A percentile compares a stretch with the other conserved stretches of the same genome.
Evolutionary conservation across 2,797 vertebrate species (phyloP).

Genomic region (Arnoldichthys spilopterus): DNA sequence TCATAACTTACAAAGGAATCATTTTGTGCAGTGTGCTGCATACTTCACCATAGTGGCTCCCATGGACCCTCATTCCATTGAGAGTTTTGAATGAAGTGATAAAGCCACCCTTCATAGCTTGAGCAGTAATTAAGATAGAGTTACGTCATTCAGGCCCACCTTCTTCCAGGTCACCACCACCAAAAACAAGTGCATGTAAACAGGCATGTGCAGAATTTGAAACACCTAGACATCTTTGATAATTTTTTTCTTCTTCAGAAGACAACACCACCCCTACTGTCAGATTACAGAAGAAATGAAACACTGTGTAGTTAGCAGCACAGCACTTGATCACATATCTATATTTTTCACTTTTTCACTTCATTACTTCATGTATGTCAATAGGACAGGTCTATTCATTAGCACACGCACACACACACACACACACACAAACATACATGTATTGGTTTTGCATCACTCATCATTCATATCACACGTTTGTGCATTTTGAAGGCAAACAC

Average conservation of each 20-base stretch:
- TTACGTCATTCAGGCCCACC: constrained; percentile 20
- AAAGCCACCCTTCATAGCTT: constrained; percentile 52
- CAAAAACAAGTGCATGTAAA: constrained; percentile 39
- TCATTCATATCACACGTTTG: constrained; percentile 82
- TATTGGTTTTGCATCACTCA: constrained; percentile 70
- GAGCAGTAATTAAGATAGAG: constrained; percentile 19
- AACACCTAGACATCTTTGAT: constrained; percentile 49
- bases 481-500: constrained; percentile 91
- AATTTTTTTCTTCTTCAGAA: constrained; percentile 38
- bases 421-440: constrained; percentile 33
- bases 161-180: constrained; percentile 58
- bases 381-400: constrained; percentile 64
- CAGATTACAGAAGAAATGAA: constrained; percentile 57
- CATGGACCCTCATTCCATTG: background rate
- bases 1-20: background rate
- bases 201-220: constrained; percentile 43
- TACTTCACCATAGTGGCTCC: background rate
- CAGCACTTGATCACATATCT: constrained; percentile 67
- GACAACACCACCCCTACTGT: constrained; percentile 32
- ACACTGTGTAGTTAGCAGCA: constrained; percentile 73
- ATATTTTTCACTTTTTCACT: constrained; percentile 63
- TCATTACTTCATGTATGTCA: constrained; percentile 77
- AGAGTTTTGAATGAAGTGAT: background rate
- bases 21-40: background rate
- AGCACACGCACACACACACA: constrained; percentile 20